Evolutionary conservation across 2,113 vertebrate genomes (phyloP).

Genomic region (Coptodon rendalli): DNA sequence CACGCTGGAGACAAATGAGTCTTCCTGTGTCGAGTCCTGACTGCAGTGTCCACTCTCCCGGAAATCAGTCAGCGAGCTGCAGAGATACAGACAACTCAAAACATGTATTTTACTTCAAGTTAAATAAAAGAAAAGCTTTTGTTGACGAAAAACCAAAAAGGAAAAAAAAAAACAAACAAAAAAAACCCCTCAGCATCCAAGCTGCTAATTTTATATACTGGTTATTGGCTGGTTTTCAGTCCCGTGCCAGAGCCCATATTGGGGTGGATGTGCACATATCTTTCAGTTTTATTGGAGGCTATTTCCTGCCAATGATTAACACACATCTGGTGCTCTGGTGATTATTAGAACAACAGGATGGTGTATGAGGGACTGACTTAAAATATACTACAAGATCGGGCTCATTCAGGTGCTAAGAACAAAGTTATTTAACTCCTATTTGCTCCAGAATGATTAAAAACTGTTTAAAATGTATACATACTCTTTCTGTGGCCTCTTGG

Average conservation of each 20-base stretch:
- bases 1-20: constrained; percentile 56
- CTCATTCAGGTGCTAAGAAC: not conserved
- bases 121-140: not conserved
- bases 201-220: not conserved
- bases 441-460: not conserved
- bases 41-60: constrained; percentile 58
- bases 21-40: constrained; percentile 68
- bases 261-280: not conserved
- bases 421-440: not conserved
- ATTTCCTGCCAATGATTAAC: not conserved
- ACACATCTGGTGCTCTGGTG: not conserved
- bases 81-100: not conserved
- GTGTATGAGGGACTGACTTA: not conserved
- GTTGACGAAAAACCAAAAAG: not conserved
- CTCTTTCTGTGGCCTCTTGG: constrained; percentile 73
- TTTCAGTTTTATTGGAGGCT: not conserved
- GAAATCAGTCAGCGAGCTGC: constrained; percentile 34
- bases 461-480: constrained; percentile 61
- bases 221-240: not conserved
- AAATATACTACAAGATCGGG: not conserved
- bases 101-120: not conserved
- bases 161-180: not conserved
- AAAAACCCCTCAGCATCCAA: not conserved
- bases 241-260: fast-evolving
- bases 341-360: not conserved